phyloP scores from a whole-genome alignment of 2,113 vertebrate genomes.

The Heteronetta atricapilla region DNA sequence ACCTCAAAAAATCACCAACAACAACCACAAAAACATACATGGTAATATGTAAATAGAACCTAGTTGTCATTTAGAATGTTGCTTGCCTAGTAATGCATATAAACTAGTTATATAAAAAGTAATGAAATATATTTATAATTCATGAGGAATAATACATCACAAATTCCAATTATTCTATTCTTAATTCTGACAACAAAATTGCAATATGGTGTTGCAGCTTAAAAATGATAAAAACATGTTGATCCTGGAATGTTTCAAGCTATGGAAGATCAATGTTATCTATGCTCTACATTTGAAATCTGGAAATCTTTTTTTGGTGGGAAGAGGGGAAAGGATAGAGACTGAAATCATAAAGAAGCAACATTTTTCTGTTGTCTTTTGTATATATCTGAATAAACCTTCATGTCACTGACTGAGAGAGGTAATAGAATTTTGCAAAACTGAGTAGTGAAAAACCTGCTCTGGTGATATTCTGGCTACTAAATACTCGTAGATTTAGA shows the following conservation, averaged over 20 bases:
- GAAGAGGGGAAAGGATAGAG: too few relatives aligned
- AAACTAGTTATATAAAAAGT: background rate
- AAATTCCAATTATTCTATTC: background rate
- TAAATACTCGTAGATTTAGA: background rate
- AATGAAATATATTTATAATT: background rate
- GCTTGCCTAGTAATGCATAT: background rate
- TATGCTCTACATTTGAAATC: background rate
- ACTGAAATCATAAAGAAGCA: background rate
- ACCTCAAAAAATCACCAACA: background rate
- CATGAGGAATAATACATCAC: background rate
- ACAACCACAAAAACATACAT: background rate
- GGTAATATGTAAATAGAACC: background rate
- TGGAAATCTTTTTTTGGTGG: background rate
- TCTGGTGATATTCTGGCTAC: background rate
- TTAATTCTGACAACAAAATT: background rate
- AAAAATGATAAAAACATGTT: background rate
- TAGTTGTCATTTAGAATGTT: background rate
- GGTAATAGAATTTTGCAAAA: background rate
- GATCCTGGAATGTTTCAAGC: background rate
- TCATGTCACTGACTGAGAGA: background rate
- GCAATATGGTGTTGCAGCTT: background rate
- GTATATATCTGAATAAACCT: background rate
- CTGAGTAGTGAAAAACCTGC: background rate
- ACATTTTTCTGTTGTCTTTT: background rate
- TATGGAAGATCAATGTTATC: background rate